These are phyloP conservation scores for Zaprionus davidi DNA, from an alignment of 1,140 invertebrate genomes.

Conservation along the genomic window DNA sequence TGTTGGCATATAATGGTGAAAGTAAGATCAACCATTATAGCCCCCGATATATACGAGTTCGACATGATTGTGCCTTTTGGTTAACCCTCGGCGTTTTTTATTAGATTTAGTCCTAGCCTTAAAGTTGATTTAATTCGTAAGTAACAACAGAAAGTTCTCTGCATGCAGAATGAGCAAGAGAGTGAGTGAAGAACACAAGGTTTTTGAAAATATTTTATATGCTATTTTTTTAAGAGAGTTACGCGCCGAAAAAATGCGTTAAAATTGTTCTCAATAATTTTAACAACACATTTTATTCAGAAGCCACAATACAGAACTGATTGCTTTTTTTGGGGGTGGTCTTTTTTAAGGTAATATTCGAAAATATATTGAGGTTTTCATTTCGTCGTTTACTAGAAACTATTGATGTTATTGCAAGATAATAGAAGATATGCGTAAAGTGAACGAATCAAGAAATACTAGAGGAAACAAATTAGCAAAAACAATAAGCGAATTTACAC, in stretches of 20 bases:
- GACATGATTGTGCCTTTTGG: conserved; percentile 77
- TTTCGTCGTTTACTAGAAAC: conserved; percentile 62
- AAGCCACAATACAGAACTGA: conserved; percentile 63
- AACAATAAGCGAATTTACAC: conserved; percentile 71
- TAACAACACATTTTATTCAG: conserved; percentile 48
- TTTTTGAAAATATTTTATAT: conserved; percentile 57
- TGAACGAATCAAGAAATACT: conserved; percentile 22
- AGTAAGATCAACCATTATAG: conserved; percentile 11
- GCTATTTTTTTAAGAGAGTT: conserved; percentile 50
- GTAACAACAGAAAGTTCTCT: conserved; percentile 6
- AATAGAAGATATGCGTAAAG: conserved; percentile 68
- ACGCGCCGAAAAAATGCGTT: conserved; percentile 57
- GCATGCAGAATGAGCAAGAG: not conserved
- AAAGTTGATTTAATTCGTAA: conserved; percentile 68
- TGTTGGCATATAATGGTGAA: conserved; percentile 25
- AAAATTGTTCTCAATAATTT: conserved; percentile 66
- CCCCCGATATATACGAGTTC: conserved; percentile 55
- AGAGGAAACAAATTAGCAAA: conserved; percentile 22
- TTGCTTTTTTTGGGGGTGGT: conserved; percentile 42
- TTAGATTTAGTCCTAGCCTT: conserved; percentile 66
- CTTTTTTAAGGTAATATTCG: conserved; percentile 12
- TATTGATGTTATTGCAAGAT: conserved; percentile 79
- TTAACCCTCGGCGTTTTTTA: conserved; percentile 69
- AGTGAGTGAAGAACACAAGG: not conserved
- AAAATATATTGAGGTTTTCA: conserved; percentile 5